These are phyloP conservation scores for Physella acuta DNA, from an alignment of 1,140 invertebrate species.

Conservation along the genomic window DNA sequence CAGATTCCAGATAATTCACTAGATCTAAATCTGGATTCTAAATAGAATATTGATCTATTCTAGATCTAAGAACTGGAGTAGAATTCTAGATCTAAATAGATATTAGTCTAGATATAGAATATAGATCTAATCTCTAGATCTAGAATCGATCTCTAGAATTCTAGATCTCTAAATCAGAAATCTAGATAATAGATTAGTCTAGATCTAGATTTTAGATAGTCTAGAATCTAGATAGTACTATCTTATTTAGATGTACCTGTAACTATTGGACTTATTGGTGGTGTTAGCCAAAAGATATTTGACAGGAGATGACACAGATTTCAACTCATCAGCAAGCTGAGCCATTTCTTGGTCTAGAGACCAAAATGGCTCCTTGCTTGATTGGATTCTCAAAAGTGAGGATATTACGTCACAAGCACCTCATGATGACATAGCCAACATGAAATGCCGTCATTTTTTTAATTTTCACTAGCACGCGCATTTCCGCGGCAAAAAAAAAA, in stretches of 20 bases:
- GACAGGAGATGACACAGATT: slow-evolving; percentile 12
- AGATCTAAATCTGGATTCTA: no score
- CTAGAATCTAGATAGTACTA: background rate
- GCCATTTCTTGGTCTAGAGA: slow-evolving; percentile 13
- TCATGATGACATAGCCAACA: slow-evolving; percentile 1
- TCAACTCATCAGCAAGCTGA: slow-evolving; percentile 7
- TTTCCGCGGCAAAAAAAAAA: background rate
- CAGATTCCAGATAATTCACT: no score
- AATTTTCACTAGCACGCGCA: background rate
- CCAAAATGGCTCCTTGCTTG: slow-evolving; percentile 20
- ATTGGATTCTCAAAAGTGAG: slow-evolving; percentile 2
- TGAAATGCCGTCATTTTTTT: slow-evolving; percentile 9
- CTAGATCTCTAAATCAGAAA: background rate
- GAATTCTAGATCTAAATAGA: no score
- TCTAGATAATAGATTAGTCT: background rate
- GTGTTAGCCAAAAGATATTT: slow-evolving; percentile 11
- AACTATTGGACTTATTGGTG: slow-evolving; percentile 4
- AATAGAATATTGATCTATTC: no score
- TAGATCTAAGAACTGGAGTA: no score
- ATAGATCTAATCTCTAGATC: background rate
- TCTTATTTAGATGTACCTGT: slow-evolving; percentile 2
- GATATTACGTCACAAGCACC: slow-evolving; percentile 6
- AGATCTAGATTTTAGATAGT: background rate
- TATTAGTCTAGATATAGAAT: background rate
- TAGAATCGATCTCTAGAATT: background rate